Percentiles rank a stretch among this genome's conserved stretches.
These are phyloP conservation scores for Tachina grossa DNA, from an alignment of 2,888 invertebrate genomes.

Conservation along the genomic window DNA sequence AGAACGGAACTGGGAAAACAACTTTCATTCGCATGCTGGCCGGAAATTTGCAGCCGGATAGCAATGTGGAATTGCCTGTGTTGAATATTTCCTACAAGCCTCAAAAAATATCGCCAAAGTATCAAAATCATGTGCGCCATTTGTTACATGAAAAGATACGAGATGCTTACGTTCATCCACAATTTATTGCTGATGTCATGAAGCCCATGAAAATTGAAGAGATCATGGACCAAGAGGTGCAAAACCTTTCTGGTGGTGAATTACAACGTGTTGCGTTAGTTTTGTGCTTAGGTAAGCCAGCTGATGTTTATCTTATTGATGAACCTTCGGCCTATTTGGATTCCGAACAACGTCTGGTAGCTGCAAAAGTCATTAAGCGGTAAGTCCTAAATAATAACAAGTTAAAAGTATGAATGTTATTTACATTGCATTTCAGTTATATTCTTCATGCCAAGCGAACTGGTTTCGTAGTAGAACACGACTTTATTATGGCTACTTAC, in stretches of 20 bases:
- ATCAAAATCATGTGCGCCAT: constrained; percentile 95
- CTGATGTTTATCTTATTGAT: constrained; percentile 99
- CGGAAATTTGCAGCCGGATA: constrained; percentile 96
- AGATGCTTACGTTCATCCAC: constrained; percentile 98
- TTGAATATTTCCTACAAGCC: constrained; percentile 99
- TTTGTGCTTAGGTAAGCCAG: constrained; percentile 98
- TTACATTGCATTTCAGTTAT: constrained; percentile 85
- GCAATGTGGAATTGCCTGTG: constrained; percentile 87
- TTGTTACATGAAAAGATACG: constrained; percentile 98
- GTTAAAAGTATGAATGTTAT: not conserved
- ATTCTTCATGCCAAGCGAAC: constrained; percentile 99
- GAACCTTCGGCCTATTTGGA: constrained; percentile 99
- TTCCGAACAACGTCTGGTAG: constrained; percentile 99
- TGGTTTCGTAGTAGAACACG: constrained; percentile 99
- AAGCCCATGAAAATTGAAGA: constrained; percentile 98
- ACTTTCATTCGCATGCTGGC: constrained; percentile 99
- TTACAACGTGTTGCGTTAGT: constrained; percentile 98
- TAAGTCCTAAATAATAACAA: constrained; percentile 77
- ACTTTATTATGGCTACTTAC: constrained; percentile 99
- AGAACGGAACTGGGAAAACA: constrained; percentile 99
- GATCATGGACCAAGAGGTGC: constrained; percentile 98
- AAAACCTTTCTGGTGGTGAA: constrained; percentile 99
- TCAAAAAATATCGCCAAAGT: constrained; percentile 99
- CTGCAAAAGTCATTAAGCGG: constrained; percentile 99
- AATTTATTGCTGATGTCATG: constrained; percentile 99